Base-by-base conservation (phyloP, 2,888 invertebrate species). In the Drosophila maculinotata region DNA sequence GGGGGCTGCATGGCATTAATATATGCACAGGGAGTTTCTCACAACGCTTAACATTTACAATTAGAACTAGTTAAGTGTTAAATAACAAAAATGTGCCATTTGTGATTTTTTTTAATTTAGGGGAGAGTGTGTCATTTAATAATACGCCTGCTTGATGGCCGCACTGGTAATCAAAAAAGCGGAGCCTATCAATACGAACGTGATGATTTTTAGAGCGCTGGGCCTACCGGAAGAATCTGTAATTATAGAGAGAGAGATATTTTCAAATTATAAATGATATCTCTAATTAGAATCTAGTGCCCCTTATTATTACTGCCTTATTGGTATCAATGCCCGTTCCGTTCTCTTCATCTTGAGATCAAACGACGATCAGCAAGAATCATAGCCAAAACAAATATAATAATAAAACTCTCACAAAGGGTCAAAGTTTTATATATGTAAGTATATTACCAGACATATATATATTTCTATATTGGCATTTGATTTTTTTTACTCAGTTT, bases 201-300 rank as follows among this genome's bases (percentile, higher is more conserved):
- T 91, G 64, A 91, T 90, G 71, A 91, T 90, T 89, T 91, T 91
- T 67, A 91, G 90, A 79, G 90, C 90, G 88, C 91, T 91, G 83
- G 91, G 91, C 79, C 91, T 90, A 78, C 90, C 90, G 91, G 91
- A 91, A 91, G 91, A 91, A 90, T 91, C 91, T 91, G 70, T 4
- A 83, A 83, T n/a, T 0, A 5, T 10, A 28, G 1, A 6, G 44
- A 47, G 25, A 31, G 15, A 7, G n/a, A n/a, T n/a, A n/a, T n/a
- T n/a, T n/a, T n/a, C n/a, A n/a, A n/a, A n/a, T n/a, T n/a, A n/a
- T n/a, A n/a, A n/a, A n/a, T n/a, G n/a, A n/a, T n/a, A n/a, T n/a
- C n/a, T n/a, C n/a, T n/a, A n/a, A n/a, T n/a, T n/a, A n/a, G n/a
- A n/a, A n/a, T n/a, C n/a, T n/a, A n/a, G n/a, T n/a, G n/a, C n/a